Base-by-base conservation (phyloP, 2,797 vertebrate species). In the Enteromius argenteus region DNA sequence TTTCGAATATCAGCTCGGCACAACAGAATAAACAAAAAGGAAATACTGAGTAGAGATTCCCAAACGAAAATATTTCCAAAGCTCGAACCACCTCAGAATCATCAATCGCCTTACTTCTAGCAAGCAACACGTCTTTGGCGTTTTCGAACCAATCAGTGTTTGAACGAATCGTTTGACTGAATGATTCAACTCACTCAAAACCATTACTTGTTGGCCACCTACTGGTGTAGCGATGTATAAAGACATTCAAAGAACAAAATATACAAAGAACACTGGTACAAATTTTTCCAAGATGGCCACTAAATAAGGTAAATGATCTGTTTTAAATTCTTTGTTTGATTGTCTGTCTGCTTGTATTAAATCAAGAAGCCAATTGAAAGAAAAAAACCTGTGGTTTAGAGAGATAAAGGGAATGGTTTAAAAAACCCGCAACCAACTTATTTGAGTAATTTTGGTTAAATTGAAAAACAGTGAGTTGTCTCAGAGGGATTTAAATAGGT, bases 401-500 rank as follows among this genome's bases (percentile, higher is more conserved):
- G 21, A 51, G 13, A 51, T 8, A 3, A 64, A 67, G 11, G 15
- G 15, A 62, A 32, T 23, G 51, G 9, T 27, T 32, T 0, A 30
- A 32, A 30, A 19, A 49, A 62, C 84, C 78, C 77, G 69, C 68
- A 85, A 80, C 44, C 69, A 80, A n/a, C 51, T 39, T 51, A 42
- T 82, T 76, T 85, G 35, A 69, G 77, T 78, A 53, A 83, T 84
- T 68, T 69, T 83, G 37, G 73, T 81, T 81, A 37, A 83, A 56
- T 60, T 49, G 64, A 39, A 53, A 81, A 87, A 71, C 17, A 13
- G 21, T 42, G 80, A 79, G 62, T 62, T 76, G 37, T 62, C 44
- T 83, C n/a, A 73, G 27, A 64, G n/a, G n/a, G 53, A 75, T 76
- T 84, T 84, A 32, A 66, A 74, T 42, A 74, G 23, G 19, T 86